phyloP scores from a whole-genome alignment of 2,113 vertebrate genomes.

The Pelmatolapia mariae region DNA sequence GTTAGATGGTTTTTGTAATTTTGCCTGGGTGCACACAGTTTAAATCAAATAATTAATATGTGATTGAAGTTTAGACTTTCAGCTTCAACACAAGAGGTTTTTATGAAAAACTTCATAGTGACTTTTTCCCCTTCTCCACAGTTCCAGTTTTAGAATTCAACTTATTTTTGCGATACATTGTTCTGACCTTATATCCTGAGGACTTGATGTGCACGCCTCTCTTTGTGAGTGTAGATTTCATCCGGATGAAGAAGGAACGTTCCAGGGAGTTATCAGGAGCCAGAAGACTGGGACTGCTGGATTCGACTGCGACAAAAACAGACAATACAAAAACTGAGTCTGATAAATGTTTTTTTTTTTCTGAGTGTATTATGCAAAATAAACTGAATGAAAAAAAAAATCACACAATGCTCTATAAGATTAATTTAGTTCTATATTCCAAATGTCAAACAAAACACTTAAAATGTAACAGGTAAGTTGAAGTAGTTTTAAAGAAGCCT shows the following conservation, averaged over 20 bases:
- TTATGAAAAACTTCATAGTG: not conserved
- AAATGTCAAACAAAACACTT: not conserved
- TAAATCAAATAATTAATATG: not conserved
- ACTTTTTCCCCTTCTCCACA: not conserved
- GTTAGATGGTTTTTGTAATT: not conserved
- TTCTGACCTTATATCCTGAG: slow-evolving; percentile 89
- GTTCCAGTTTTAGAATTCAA: not conserved
- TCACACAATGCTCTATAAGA: not conserved
- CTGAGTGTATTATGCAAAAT: not conserved
- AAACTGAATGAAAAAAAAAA: not conserved
- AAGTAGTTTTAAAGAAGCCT: not conserved
- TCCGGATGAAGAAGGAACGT: slow-evolving; percentile 96
- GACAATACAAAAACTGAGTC: not conserved
- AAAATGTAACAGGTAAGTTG: not conserved
- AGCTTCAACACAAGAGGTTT: not conserved
- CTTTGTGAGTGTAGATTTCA: slow-evolving; percentile 99
- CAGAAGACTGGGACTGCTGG: slow-evolving; percentile 89
- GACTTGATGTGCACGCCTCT: slow-evolving; percentile 99
- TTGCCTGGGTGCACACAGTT: not conserved
- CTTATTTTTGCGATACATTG: not conserved
- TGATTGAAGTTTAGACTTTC: not conserved
- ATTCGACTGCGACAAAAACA: slow-evolving; percentile 79
- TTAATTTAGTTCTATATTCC: not conserved
- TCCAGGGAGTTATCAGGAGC: slow-evolving; percentile 89
- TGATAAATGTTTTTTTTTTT: not conserved